Percentiles rank a stretch among this genome's conserved stretches.
Conservation (phyloP, 2,888 invertebrate genomes). For the Phyllotreta striolata region DNA sequence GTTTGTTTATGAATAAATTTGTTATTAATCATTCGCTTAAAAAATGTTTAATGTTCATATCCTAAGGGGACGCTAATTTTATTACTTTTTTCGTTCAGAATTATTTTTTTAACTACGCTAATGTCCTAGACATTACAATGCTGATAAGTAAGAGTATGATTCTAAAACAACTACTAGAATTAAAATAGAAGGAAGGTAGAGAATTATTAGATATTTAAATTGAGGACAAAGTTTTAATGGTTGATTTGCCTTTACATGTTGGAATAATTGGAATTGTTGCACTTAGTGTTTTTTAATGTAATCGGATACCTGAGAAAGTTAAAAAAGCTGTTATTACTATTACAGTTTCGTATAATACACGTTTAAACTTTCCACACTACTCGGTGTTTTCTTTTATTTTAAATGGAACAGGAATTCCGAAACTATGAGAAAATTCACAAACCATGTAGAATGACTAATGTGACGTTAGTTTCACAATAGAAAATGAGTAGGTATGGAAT, state of each 20-base stretch:
- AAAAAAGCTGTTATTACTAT: slow-evolving; percentile 11
- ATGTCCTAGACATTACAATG: too few relatives aligned
- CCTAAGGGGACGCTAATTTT: too few relatives aligned
- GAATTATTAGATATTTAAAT: slow-evolving; percentile 26
- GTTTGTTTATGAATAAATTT: too few relatives aligned
- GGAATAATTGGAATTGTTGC: slow-evolving; percentile 32
- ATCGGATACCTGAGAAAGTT: slow-evolving; percentile 29
- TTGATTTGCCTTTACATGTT: slow-evolving; percentile 29
- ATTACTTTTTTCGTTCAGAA: too few relatives aligned
- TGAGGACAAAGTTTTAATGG: slow-evolving; percentile 31
- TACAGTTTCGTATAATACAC: slow-evolving; percentile 6
- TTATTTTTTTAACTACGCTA: too few relatives aligned
- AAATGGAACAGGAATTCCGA: slow-evolving; percentile 13
- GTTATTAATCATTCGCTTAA: too few relatives aligned
- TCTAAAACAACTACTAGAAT: too few relatives aligned
- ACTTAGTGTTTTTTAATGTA: slow-evolving; percentile 31
- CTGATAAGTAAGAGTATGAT: too few relatives aligned
- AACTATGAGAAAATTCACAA: slow-evolving; percentile 18
- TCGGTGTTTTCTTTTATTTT: slow-evolving; percentile 1
- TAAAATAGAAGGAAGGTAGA: slow-evolving; percentile 3
- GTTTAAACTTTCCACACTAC: slow-evolving; percentile 4
- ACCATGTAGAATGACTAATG: slow-evolving; percentile 12
- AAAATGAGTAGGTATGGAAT: slow-evolving; percentile 19
- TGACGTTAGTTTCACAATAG: slow-evolving; percentile 7
- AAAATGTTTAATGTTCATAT: too few relatives aligned